Percentiles rank a stretch among this genome's conserved stretches.
Evolutionary conservation across 2,113 vertebrate genomes (phyloP).

Genomic region (Arenaria interpres): DNA sequence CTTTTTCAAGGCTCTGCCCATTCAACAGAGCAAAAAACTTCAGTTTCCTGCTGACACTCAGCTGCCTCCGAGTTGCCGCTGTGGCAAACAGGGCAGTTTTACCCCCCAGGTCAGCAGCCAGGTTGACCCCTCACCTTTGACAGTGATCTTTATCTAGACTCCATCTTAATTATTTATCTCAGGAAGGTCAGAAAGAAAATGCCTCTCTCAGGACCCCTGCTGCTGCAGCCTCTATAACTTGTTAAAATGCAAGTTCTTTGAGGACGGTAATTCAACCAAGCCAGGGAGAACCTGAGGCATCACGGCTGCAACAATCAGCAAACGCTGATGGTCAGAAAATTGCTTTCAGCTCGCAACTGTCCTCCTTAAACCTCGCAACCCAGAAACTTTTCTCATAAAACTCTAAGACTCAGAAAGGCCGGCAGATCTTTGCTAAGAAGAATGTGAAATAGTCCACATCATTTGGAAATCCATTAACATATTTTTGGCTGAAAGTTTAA

Average conservation of each 20-base stretch:
- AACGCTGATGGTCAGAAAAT: background rate
- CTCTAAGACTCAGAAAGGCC: background rate
- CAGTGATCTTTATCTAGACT: conserved; percentile 66
- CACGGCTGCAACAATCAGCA: background rate
- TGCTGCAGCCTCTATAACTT: background rate
- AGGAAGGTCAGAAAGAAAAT: conserved; percentile 63
- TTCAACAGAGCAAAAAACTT: background rate
- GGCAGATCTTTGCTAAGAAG: background rate
- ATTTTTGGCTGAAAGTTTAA: background rate
- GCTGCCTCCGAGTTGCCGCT: background rate
- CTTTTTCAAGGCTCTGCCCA: background rate
- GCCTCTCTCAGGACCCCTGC: conserved; percentile 54
- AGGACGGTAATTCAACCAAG: background rate
- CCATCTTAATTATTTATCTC: conserved; percentile 67
- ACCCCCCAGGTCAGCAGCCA: background rate
- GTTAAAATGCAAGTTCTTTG: conserved; percentile 40
- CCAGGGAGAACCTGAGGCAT: background rate
- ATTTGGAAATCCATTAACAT: background rate
- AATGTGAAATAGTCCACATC: background rate
- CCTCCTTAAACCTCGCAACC: background rate
- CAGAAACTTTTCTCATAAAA: background rate
- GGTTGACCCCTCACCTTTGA: conserved; percentile 61
- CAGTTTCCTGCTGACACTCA: conserved; percentile 21
- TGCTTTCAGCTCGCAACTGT: background rate
- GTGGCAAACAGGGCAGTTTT: background rate